Conservation (phyloP, 2,888 invertebrate species). For the Agriopis aurantiaria region DNA sequence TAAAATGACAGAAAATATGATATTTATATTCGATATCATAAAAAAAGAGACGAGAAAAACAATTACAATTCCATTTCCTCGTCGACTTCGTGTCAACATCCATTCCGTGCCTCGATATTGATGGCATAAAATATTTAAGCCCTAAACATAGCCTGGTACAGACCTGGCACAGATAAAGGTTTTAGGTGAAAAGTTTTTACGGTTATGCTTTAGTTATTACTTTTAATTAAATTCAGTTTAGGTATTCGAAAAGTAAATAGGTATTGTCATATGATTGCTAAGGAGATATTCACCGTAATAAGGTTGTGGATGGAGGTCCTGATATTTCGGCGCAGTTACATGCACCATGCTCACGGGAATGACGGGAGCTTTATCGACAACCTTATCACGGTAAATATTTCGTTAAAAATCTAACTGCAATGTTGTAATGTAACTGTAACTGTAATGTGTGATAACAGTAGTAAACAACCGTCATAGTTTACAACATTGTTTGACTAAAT, state of each 20-base stretch:
- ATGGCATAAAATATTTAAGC: conserved; percentile 61
- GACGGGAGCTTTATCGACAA: too few species aligned
- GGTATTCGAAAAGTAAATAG: not conserved
- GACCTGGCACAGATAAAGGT: conserved; percentile 53
- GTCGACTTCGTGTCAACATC: conserved; percentile 22
- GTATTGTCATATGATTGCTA: not conserved
- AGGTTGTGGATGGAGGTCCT: too few species aligned
- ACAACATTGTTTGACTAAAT: too few species aligned
- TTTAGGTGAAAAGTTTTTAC: conserved; percentile 29
- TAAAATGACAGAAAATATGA: not conserved
- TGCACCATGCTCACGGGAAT: too few species aligned
- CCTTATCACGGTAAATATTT: too few species aligned
- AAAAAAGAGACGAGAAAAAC: conserved; percentile 5
- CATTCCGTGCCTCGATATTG: conserved; percentile 53
- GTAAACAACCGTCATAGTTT: too few species aligned
- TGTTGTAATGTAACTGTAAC: too few species aligned
- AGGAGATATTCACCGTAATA: too few species aligned
- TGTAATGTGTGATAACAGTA: too few species aligned
- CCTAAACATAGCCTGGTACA: conserved; percentile 62
- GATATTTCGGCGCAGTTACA: too few species aligned
- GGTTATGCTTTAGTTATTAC: conserved; percentile 10
- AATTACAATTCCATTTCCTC: conserved; percentile 13
- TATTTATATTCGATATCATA: not conserved
- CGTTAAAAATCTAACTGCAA: too few species aligned
- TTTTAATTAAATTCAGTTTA: conserved; percentile 1